phyloP scores from a whole-genome alignment of 30 jellyfish, hydroid and myxozoan species.

The Aurelia aurita complex sp. Pacific region DNA sequence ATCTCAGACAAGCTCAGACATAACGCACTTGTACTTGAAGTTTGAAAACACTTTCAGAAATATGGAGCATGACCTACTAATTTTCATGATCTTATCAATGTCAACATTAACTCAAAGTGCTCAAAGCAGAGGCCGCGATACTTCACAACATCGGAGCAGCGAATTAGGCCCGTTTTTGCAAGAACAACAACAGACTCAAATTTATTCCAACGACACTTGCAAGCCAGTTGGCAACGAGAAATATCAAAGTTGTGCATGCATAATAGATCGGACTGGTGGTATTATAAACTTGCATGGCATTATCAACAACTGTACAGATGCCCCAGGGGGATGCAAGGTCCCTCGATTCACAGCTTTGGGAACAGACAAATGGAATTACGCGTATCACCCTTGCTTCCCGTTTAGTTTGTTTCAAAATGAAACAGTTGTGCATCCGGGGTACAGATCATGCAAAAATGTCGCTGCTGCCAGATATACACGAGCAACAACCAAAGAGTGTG shows the following conservation, averaged over 20 bases:
- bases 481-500: slow-evolving; percentile 27
- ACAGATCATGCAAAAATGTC: slow-evolving; percentile 40
- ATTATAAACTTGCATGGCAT: slow-evolving; percentile 46
- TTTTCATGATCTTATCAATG: too few species aligned
- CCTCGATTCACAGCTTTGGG: slow-evolving; percentile 49
- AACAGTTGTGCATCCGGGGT: slow-evolving; percentile 25
- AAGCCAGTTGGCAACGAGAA: slow-evolving; percentile 22
- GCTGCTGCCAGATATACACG: slow-evolving; percentile 62
- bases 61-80: too few species aligned
- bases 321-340: slow-evolving; percentile 38
- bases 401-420: slow-evolving; percentile 37
- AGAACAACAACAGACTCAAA: slow-evolving; percentile 10
- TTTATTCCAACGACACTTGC: slow-evolving; percentile 36
- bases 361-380: slow-evolving; percentile 29
- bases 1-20: too few species aligned
- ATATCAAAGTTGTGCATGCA: slow-evolving; percentile 58
- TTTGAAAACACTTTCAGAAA: too few species aligned
- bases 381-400: slow-evolving; percentile 54
- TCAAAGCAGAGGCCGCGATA: not conserved
- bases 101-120: not conserved
- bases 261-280: slow-evolving; percentile 3
- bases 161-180: not conserved
- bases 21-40: too few species aligned
- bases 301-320: slow-evolving; percentile 31
- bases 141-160: not conserved